phyloP scores from a whole-genome alignment of 1,140 invertebrate species.

The Papilio polytes region DNA sequence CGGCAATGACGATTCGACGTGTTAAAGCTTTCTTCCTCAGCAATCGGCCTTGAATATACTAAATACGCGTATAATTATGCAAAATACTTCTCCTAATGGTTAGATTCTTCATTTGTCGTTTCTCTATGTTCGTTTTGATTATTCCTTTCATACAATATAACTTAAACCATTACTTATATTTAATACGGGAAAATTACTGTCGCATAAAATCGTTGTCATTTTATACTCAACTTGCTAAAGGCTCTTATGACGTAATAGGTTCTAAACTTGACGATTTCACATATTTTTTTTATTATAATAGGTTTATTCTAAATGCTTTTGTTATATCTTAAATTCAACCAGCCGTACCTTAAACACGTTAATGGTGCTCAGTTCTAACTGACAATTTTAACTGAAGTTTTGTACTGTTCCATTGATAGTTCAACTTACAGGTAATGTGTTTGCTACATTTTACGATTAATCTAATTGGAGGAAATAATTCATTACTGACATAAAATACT shows the following conservation, averaged over 20 bases:
- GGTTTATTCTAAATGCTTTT: neutral
- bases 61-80: too few species aligned
- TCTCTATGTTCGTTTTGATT: neutral
- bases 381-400: too few species aligned
- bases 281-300: neutral
- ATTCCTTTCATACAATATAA: neutral
- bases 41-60: too few species aligned
- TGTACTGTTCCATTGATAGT: too few species aligned
- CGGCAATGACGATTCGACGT: too few species aligned
- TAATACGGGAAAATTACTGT: neutral
- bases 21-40: too few species aligned
- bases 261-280: slow-evolving; percentile 10
- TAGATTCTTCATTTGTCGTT: neutral
- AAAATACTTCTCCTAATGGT: too few species aligned
- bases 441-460: too few species aligned
- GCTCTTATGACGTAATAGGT: neutral
- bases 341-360: neutral
- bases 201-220: neutral
- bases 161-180: neutral
- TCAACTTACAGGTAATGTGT: too few species aligned
- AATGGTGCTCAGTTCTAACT: too few species aligned
- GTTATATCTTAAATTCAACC: neutral
- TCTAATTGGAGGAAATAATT: too few species aligned
- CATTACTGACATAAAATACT: too few species aligned
- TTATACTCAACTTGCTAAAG: neutral